Percentiles rank a stretch among this genome's conserved stretches.
Conservation (phyloP, 2,113 vertebrate species). For the Siniperca chuatsi region DNA sequence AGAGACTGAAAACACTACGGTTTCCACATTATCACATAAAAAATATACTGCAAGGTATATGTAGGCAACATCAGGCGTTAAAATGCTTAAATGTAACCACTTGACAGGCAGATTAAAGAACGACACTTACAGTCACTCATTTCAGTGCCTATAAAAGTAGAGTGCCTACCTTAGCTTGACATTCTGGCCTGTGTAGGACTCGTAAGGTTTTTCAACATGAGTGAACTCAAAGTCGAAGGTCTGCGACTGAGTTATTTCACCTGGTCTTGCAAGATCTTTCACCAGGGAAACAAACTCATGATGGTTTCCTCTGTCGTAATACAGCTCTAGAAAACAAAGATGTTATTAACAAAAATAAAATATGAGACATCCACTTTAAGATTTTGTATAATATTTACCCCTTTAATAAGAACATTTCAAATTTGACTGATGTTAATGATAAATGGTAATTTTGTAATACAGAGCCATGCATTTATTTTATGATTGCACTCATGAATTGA, state of each 20-base stretch:
- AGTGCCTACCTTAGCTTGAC: constrained; percentile 92
- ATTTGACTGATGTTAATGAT: not conserved
- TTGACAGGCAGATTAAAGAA: constrained; percentile 36
- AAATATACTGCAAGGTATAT: not conserved
- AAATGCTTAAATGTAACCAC: not conserved
- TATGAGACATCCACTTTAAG: not conserved
- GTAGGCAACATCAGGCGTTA: not conserved
- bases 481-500: too few species aligned
- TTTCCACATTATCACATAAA: not conserved
- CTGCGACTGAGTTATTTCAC: constrained; percentile 95
- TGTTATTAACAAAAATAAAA: not conserved
- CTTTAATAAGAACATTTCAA: not conserved
- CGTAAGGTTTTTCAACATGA: constrained; percentile 98
- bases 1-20: not conserved
- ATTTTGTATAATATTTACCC: not conserved
- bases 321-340: constrained; percentile 87
- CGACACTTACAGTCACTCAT: constrained; percentile 8
- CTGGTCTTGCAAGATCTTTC: constrained; percentile 95
- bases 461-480: not conserved
- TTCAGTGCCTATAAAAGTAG: not conserved
- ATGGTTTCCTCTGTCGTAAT: constrained; percentile 98
- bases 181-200: constrained; percentile 98
- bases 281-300: constrained; percentile 98
- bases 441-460: not conserved
- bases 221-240: constrained; percentile 99